Base-by-base conservation (phyloP, 1,140 invertebrate species). In the Drosophila elegans region DNA sequence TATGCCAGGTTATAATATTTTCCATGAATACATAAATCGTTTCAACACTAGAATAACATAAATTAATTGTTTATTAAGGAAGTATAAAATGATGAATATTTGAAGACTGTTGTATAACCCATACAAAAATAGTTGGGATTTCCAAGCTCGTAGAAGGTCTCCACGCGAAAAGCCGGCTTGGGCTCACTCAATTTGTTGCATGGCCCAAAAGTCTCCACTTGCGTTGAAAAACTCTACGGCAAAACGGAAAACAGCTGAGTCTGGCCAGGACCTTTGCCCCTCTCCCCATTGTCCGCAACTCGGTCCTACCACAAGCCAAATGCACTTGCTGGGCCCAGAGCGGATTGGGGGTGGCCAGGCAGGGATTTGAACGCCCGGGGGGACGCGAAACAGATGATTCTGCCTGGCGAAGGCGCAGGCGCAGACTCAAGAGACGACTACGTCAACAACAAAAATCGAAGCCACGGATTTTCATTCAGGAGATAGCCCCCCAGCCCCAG, bases 281-380 rank as follows among this genome's bases (percentile, higher is more conserved):
- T 32, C 21, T 7, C n/a, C 21, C 39, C 27, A 27, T 34, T 6
- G 4, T 34, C 41, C 38, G 25, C 10, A 21, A 68, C 73, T 59
- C 48, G 76, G 88, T 81, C 88, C 88, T 91, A 90, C 88, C 88
- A 73, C 88, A 91, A 91, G 72, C 74, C 34, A 80, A 91, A 88
- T 91, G 83, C 80, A 88, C 74, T 90, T 82, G 84, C 77, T 83
- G 84, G 84, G 63, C 56, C 68, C 64, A 36, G 29, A 12, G 10
- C 29, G 38, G 34, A 11, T 16, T 7, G 5, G 57, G 57, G 44
- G 46, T 21, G 34, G 39, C 52, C 42, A 41, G 46, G 56, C 21
- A 49, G n/a, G 55, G 62, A 42, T 41, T 32, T 6, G 29, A 1
- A 21, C 29, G 29, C 59, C 55, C 39, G 60, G 68, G 57, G 48